phyloP scores from a whole-genome alignment of 2,888 invertebrate species.

The Sthenelais limicola region DNA sequence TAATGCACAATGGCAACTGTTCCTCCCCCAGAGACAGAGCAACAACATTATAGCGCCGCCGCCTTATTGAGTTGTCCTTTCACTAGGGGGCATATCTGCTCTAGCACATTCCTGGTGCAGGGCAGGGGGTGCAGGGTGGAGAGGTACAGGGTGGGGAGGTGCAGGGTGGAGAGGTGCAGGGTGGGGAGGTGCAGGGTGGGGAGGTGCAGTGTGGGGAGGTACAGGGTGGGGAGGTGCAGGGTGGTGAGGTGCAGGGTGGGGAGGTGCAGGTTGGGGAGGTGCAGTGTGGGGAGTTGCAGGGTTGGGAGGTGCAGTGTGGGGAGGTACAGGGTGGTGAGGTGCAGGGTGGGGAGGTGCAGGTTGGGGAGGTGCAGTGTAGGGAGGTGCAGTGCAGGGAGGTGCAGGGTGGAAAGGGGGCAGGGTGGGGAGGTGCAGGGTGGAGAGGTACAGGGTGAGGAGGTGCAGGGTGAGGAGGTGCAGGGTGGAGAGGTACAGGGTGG shows the following conservation, averaged over 20 bases:
- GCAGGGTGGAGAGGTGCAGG: too few relatives aligned
- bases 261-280: neutral
- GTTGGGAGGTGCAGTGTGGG: neutral
- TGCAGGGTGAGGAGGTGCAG: neutral
- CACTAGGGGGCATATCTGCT: too few relatives aligned
- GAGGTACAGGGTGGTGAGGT: neutral
- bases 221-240: neutral
- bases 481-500: neutral
- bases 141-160: too few relatives aligned
- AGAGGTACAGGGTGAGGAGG: neutral
- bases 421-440: neutral
- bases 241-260: neutral
- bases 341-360: neutral
- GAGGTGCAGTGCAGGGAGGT: neutral
- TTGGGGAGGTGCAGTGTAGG: neutral
- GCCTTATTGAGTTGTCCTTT: too few relatives aligned
- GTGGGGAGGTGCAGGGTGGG: neutral
- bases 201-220: neutral
- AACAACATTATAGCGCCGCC: too few relatives aligned
- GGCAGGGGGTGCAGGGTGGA: too few relatives aligned
- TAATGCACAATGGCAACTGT: too few relatives aligned
- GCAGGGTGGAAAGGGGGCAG: neutral
- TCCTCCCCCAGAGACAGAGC: too few relatives aligned
- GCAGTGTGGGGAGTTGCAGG: neutral
- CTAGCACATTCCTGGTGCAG: too few relatives aligned